phyloP scores from a whole-genome alignment of 2,113 vertebrate species.

The Glareola pratincola region DNA sequence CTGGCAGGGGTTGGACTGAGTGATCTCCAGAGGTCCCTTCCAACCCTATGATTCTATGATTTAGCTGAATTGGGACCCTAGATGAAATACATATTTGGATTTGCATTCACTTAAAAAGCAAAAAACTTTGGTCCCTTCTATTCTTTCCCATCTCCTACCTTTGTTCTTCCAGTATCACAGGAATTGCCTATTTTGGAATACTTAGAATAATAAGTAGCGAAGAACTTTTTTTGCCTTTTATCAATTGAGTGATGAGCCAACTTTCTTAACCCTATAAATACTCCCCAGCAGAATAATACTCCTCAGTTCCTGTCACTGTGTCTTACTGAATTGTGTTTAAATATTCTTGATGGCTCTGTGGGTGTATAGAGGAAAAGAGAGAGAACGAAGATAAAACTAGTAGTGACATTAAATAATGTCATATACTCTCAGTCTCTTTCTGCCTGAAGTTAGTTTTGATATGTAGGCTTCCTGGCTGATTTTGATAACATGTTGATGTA shows the following conservation, averaged over 20 bases:
- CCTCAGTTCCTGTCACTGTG: neutral
- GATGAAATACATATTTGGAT: neutral
- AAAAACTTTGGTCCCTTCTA: accelerated
- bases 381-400: neutral
- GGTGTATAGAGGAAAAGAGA: neutral
- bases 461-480: accelerated
- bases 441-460: neutral
- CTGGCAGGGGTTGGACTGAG: too few relatives aligned
- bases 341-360: neutral
- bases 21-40: too few relatives aligned
- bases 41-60: too few relatives aligned
- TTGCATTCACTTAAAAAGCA: neutral
- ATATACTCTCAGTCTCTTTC: neutral
- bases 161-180: too few relatives aligned
- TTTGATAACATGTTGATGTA: neutral
- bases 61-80: neutral
- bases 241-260: neutral
- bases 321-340: neutral
- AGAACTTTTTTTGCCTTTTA: neutral
- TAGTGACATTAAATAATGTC: neutral
- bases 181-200: neutral
- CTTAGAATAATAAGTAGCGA: neutral
- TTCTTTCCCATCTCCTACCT: neutral
- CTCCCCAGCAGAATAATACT: neutral
- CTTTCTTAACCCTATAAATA: neutral